A percentile compares a stretch with the other conserved stretches of the same genome.
These are phyloP conservation scores for Euura saliciscinereae DNA, from an alignment of 1,140 invertebrate species.

Conservation along the genomic window DNA sequence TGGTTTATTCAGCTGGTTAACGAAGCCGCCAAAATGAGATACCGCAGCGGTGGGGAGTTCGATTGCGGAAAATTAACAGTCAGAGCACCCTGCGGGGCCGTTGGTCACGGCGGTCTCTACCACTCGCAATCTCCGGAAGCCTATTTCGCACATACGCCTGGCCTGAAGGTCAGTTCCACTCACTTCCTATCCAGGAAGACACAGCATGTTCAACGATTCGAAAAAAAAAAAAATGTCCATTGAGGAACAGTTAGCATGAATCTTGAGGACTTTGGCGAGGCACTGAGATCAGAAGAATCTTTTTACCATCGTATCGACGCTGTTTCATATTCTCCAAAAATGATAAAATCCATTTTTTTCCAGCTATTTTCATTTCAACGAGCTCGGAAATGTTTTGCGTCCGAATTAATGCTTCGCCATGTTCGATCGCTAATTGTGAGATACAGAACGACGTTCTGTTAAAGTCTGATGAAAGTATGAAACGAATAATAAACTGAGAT, in stretches of 20 bases:
- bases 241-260: not conserved
- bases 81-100: conserved; percentile 84
- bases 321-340: no score
- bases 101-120: conserved; percentile 94
- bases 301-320: no score
- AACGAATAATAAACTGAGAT: no score
- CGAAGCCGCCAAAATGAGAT: conserved; percentile 94
- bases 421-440: no score
- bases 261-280: no score
- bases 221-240: not conserved
- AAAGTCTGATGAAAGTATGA: no score
- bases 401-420: no score
- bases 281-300: no score
- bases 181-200: not conserved
- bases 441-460: no score
- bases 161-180: conserved; percentile 77
- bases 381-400: no score
- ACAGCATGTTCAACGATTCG: not conserved
- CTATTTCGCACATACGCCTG: conserved; percentile 95
- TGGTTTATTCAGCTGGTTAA: conserved; percentile 70
- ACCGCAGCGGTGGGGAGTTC: conserved; percentile 89
- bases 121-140: conserved; percentile 99
- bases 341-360: no score
- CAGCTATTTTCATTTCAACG: no score
- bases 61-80: conserved; percentile 93